These are phyloP conservation scores for Tromatobia lineatoria DNA, from an alignment of 2,888 invertebrate genomes.

Conservation along the genomic window DNA sequence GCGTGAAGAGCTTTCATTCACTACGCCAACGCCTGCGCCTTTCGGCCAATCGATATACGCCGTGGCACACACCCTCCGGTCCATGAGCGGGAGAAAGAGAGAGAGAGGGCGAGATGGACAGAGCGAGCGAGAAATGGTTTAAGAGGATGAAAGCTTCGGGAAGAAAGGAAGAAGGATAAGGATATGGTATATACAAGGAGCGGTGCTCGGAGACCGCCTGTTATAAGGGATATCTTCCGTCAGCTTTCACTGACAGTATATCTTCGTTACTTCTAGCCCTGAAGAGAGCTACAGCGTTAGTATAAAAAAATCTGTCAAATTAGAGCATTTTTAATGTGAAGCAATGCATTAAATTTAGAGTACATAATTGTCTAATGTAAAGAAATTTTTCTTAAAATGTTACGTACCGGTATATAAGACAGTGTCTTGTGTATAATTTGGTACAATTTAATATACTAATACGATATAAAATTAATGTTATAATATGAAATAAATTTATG, in stretches of 20 bases:
- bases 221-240: neutral
- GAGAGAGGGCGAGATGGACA: slow-evolving; percentile 48
- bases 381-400: too few species aligned
- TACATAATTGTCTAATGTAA: too few species aligned
- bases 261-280: neutral
- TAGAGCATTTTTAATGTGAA: too few species aligned
- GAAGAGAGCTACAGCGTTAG: too few species aligned
- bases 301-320: too few species aligned
- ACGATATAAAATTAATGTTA: too few species aligned
- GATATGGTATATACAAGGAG: neutral
- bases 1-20: slow-evolving; percentile 80
- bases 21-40: slow-evolving; percentile 77
- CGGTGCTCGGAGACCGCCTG: slow-evolving; percentile 10
- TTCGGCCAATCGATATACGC: slow-evolving; percentile 77
- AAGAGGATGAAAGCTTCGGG: slow-evolving; percentile 18
- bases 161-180: slow-evolving; percentile 33
- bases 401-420: too few species aligned
- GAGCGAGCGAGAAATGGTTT: slow-evolving; percentile 23
- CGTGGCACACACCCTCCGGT: slow-evolving; percentile 68
- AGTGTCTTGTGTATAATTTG: too few species aligned
- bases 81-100: slow-evolving; percentile 57
- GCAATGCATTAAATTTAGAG: too few species aligned
- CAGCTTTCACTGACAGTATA: neutral
- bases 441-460: too few species aligned
- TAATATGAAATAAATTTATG: too few species aligned